phyloP scores from a whole-genome alignment of 2,113 vertebrate species.

The Proteles cristata region DNA sequence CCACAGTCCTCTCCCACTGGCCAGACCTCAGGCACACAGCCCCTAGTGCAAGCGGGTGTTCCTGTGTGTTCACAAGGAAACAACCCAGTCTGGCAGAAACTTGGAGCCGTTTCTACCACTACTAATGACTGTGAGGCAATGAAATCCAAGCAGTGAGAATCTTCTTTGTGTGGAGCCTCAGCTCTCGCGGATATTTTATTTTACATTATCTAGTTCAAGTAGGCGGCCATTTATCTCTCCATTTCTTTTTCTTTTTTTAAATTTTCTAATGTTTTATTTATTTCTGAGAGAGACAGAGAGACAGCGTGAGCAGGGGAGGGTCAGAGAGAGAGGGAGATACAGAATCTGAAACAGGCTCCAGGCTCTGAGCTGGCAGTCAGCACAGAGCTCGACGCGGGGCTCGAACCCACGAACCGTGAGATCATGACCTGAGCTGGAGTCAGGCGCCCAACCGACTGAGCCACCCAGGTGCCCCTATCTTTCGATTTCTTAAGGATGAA shows the following conservation, averaged over 20 bases:
- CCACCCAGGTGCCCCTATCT: no score
- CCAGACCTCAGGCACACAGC: rapidly evolving
- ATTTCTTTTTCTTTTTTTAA: background rate
- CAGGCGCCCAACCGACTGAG: no score
- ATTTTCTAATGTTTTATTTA: no score
- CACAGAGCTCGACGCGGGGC: no score
- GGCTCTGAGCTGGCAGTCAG: no score
- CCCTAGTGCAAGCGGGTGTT: background rate
- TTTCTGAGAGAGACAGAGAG: no score
- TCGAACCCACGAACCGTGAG: no score
- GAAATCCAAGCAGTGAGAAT: background rate
- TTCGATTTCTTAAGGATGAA: background rate
- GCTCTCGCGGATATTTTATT: background rate
- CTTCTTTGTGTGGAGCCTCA: background rate
- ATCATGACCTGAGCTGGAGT: no score
- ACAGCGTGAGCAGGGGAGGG: no score
- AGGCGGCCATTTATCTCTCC: no score
- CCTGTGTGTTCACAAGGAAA: background rate
- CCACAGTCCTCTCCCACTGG: rapidly evolving
- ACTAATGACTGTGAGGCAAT: rapidly evolving
- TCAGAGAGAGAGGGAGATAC: no score
- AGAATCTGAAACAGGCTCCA: no score
- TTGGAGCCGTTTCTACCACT: background rate
- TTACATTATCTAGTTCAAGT: background rate
- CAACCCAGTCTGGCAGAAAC: background rate